These are phyloP conservation scores for Melinopterus prodromus DNA, from an alignment of 2,888 invertebrate species.

Conservation along the genomic window DNA sequence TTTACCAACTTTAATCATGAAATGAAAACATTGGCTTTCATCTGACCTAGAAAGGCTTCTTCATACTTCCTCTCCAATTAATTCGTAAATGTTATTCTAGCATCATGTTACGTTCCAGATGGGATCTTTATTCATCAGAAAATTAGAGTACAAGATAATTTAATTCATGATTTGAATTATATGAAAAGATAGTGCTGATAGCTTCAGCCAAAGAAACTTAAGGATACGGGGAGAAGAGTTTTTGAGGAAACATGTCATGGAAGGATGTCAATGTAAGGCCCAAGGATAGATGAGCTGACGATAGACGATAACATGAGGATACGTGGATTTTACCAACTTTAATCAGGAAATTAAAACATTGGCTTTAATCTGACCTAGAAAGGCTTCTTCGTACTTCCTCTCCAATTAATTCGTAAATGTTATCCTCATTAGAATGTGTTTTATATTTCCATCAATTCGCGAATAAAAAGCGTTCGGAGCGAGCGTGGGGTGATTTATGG, in stretches of 20 bases:
- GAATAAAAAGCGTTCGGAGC: background rate
- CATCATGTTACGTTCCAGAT: too few relatives aligned
- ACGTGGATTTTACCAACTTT: background rate
- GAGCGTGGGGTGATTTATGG: slow-evolving; percentile 17
- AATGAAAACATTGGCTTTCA: background rate
- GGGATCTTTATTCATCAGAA: too few relatives aligned
- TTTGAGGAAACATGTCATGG: too few relatives aligned
- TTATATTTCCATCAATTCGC: background rate
- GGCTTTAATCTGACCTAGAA: background rate
- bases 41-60: background rate
- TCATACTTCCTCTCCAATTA: background rate
- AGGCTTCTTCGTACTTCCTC: background rate
- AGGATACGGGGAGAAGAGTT: too few relatives aligned
- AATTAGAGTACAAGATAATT: too few relatives aligned
- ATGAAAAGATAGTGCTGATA: too few relatives aligned
- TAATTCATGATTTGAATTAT: too few relatives aligned
- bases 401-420: background rate
- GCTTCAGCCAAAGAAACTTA: too few relatives aligned
- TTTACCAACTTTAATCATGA: background rate
- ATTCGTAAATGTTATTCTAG: background rate
- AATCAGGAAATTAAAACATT: too few relatives aligned
- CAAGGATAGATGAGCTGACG: too few relatives aligned
- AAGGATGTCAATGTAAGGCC: too few relatives aligned
- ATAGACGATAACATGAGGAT: too few relatives aligned
- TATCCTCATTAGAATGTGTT: background rate